Evolutionary conservation across 1,140 invertebrate genomes (phyloP).

Genomic region (Lethrus apterus): DNA sequence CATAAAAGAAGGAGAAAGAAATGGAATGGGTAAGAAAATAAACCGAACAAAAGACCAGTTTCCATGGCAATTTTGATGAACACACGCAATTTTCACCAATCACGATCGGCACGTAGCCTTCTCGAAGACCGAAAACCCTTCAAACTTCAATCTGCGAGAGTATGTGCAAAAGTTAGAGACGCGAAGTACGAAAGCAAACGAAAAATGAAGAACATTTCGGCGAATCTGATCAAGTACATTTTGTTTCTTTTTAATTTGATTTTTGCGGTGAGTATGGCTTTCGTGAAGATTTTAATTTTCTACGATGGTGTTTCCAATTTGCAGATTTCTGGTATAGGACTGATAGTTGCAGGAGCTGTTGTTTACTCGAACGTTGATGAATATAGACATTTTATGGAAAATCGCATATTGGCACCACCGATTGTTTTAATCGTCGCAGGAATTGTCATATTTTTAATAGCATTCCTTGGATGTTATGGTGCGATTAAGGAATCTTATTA

Average conservation of each 20-base stretch:
- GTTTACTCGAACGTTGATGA: conserved; percentile 49
- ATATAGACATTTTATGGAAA: conserved; percentile 52
- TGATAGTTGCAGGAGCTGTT: conserved; percentile 51
- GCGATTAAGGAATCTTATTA: conserved; percentile 61
- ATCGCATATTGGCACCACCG: conserved; percentile 49
- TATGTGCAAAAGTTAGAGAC: neutral
- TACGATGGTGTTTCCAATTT: conserved; percentile 22
- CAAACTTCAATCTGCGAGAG: neutral
- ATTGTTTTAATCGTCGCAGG: conserved; percentile 59
- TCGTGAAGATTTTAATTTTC: conserved; percentile 1
- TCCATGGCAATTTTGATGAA: conserved; percentile 1
- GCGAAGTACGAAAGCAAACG: neutral
- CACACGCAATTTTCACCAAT: neutral
- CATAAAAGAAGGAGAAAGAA: conserved; percentile 8
- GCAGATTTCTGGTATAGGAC: conserved; percentile 54
- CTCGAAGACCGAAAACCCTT: no score
- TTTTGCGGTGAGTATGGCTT: conserved; percentile 14
- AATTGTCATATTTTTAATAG: conserved; percentile 60
- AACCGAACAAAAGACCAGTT: conserved; percentile 8
- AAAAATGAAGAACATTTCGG: conserved; percentile 6
- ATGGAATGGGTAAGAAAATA: neutral
- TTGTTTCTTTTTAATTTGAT: conserved; percentile 12
- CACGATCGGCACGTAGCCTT: neutral
- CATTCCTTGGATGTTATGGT: conserved; percentile 68
- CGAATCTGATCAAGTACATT: conserved; percentile 10